Evolutionary conservation across 2,888 invertebrate genomes (phyloP), one percentile per base, ranked within the genome.

Genomic region (Scelioninae gen. 2): DNA sequence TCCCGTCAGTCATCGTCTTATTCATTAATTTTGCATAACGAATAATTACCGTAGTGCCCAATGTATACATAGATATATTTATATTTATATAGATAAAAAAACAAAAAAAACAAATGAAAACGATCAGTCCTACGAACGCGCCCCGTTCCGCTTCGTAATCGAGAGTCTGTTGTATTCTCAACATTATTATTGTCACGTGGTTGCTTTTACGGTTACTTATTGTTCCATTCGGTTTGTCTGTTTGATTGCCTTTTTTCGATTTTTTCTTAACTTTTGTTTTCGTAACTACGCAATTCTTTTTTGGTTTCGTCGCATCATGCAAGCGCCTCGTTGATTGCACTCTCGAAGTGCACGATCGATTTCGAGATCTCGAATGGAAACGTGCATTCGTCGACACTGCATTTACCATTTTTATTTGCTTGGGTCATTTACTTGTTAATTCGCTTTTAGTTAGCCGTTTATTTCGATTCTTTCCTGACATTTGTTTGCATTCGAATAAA

Each of bases 141-240:
- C 73, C 68, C 74, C 71, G 69, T 75, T 73, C 57, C 64, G 64
- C 53, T 55, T 71, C 60, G 68, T 64, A 73, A 76, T 75, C 71
- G 75, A 77, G 55, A 67, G 75, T 74, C 70, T 73, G 75, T 74
- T 76, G 65, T 74, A 73, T 74, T 75, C 67, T 74, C 73, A 76
- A 33, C 46, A 72, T 78, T 77, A 78, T 78, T 78, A 79, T 79
- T 79, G 79, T 79, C 79, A 77, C 70, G 50, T 76, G 74, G 63
- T 77, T 77, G 70, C 64, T 73, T 71, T 52, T 63, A 39, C 52
- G 48, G 43, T 74, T 67, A 33, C 45, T 63, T 63, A 61, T 75
- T 46, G 41, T 57, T 63, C 15, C 19, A 58, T 48, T 53, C 11
- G 22, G 6, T 64, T 64, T 28, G 15, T 15, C 11, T 37, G 11